phyloP scores from a whole-genome alignment of 2,113 vertebrate species.

The Myotis lucifugus region DNA sequence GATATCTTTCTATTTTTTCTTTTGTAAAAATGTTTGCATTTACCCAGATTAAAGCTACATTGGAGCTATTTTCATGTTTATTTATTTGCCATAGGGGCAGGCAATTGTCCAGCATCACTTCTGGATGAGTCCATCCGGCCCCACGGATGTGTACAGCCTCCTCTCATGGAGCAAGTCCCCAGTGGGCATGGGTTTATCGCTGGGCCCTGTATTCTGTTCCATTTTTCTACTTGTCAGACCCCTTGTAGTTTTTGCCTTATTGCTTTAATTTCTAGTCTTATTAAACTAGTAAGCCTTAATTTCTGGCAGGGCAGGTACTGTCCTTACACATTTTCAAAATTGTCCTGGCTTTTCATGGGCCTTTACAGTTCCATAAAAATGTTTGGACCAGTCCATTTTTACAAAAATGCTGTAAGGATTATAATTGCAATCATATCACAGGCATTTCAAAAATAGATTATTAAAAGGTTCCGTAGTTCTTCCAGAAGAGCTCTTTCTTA shows the following conservation, averaged over 20 bases:
- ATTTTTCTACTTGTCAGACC: not conserved
- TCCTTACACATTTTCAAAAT: not conserved
- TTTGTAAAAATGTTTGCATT: not conserved
- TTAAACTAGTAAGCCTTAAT: not conserved
- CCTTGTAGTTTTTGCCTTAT: not conserved
- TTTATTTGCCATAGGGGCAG: not conserved
- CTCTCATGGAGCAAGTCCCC: not conserved
- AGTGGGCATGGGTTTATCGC: not conserved
- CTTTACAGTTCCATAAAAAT: not conserved
- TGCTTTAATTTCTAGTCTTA: not conserved
- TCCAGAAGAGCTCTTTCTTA: not conserved
- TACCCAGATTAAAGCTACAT: not conserved
- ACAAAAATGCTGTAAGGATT: not conserved
- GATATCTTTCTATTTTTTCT: not conserved
- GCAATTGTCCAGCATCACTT: not conserved
- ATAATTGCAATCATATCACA: not conserved
- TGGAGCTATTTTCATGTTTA: not conserved
- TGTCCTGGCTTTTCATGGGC: not conserved
- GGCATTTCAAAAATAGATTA: slow-evolving; percentile 1
- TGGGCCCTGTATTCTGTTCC: no score
- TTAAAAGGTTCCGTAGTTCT: not conserved
- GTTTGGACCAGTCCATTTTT: not conserved
- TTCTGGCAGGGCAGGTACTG: not conserved
- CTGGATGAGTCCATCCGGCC: not conserved
- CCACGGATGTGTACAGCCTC: not conserved